Evolutionary conservation across 2,797 vertebrate species (phyloP), one percentile per base, ranked within the genome.

Genomic region (Calcarius lapponicus): DNA sequence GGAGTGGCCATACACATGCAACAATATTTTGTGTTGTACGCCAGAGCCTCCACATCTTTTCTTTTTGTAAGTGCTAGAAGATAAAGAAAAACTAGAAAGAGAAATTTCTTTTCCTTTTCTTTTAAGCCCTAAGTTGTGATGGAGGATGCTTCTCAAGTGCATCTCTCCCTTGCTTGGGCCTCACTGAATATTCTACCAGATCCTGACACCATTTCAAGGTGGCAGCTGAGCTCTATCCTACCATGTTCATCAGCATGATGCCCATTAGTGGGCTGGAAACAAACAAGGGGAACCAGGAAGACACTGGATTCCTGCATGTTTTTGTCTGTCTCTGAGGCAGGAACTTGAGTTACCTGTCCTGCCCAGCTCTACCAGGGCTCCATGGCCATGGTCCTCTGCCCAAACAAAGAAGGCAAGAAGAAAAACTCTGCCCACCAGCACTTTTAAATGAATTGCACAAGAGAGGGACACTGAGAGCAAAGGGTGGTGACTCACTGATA

Each of bases 211-310:
- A 8, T 70, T 71, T 80, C n/a, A 48, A 51, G 53, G 22, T 10
- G 8, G 8, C 7, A 1, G n/a, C 31, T 31, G 17, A 40, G 10
- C 50, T 57, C 10, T 57, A 3, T 28, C 7, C 10, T 42, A 54
- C 15, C 3, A 2, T 9, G 14, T 1, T 29, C 19, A 48, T 47
- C 57, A 72, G 10, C 0, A 0, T 11, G 6, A n/a, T 42, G 53
- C 10, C 8, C 29, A 17, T 0, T 0, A 4, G 14, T 19, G 25
- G 57, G 48, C 57, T 86, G 48, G 36, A 67, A 84, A 65, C 4
- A 78, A 78, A 7, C 7, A 12, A 13, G 12, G 6, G 17, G 11
- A 29, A 36, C 7, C 16, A 86, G 16, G 6, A 34, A 13, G 17
- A 69, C 0, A 0, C 2, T 42, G 32, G 11, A 26, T 50, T 88